These are phyloP conservation scores for Rhea americana DNA, from an alignment of 2,113 vertebrate genomes.

Conservation along the genomic window DNA sequence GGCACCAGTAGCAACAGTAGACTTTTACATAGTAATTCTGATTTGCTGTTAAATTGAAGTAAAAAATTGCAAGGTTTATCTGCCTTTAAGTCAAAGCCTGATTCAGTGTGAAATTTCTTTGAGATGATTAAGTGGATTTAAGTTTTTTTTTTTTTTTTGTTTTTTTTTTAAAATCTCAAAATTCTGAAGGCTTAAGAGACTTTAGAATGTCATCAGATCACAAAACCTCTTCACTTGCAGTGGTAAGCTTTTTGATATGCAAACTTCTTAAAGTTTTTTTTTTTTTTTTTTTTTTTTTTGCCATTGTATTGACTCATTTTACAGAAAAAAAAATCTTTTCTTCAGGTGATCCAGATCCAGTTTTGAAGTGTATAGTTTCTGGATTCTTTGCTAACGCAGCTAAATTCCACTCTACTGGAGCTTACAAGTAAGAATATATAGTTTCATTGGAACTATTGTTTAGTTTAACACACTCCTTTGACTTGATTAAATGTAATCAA, in stretches of 20 bases:
- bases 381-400: conserved; percentile 98
- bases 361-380: conserved; percentile 92
- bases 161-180: too few relatives aligned
- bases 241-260: background rate
- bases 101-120: background rate
- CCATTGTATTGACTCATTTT: background rate
- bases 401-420: conserved; percentile 93
- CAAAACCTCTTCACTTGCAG: background rate
- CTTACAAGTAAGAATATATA: conserved; percentile 84
- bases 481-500: background rate
- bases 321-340: background rate
- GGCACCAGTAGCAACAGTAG: background rate
- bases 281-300: background rate
- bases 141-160: too few relatives aligned
- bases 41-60: background rate
- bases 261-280: background rate
- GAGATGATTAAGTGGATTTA: background rate
- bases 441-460: background rate
- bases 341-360: conserved; percentile 94
- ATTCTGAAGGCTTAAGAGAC: background rate
- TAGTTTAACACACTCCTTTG: background rate
- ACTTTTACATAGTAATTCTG: background rate
- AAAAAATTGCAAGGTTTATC: background rate
- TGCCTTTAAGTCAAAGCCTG: background rate
- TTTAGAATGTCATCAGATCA: background rate